Percentiles rank a stretch among this genome's conserved stretches.
These are phyloP conservation scores for Pogonophryne albipinna DNA, from an alignment of 2,797 vertebrate genomes.

Conservation along the genomic window DNA sequence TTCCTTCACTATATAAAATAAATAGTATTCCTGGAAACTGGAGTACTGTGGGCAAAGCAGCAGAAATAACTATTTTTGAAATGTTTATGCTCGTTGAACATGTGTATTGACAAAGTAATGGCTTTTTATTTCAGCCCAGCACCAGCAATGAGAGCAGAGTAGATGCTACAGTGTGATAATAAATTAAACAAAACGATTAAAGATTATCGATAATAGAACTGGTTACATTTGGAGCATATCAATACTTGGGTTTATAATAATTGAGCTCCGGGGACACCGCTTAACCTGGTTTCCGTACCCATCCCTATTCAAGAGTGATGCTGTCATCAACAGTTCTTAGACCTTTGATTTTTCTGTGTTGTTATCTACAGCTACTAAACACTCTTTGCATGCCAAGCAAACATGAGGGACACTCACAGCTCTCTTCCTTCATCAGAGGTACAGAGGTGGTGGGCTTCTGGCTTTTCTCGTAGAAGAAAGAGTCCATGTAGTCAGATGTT, in stretches of 20 bases:
- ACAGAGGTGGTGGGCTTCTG: slow-evolving; percentile 72
- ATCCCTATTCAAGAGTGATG: not conserved
- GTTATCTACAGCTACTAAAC: slow-evolving; percentile 8
- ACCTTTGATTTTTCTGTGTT: not conserved
- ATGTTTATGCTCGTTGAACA: not conserved
- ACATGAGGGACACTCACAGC: slow-evolving; percentile 68
- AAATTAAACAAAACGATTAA: not conserved
- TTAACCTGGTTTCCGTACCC: not conserved
- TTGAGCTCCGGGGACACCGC: not conserved
- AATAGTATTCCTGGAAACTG: not conserved
- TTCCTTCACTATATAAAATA: no score
- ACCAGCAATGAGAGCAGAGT: not conserved
- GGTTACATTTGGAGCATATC: not conserved
- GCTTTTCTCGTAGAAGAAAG: slow-evolving; percentile 81
- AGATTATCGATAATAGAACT: not conserved
- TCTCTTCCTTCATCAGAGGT: slow-evolving; percentile 75
- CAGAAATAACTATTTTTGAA: not conserved
- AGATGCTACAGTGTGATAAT: not conserved
- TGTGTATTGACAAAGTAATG: not conserved
- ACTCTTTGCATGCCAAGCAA: not conserved
- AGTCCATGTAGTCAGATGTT: slow-evolving; percentile 83
- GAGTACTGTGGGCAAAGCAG: not conserved
- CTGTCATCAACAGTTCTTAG: not conserved
- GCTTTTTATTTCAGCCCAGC: not conserved
- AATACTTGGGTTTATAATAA: not conserved